These are phyloP conservation scores for Anableps anableps DNA, from an alignment of 2,797 vertebrate species.

Conservation along the genomic window DNA sequence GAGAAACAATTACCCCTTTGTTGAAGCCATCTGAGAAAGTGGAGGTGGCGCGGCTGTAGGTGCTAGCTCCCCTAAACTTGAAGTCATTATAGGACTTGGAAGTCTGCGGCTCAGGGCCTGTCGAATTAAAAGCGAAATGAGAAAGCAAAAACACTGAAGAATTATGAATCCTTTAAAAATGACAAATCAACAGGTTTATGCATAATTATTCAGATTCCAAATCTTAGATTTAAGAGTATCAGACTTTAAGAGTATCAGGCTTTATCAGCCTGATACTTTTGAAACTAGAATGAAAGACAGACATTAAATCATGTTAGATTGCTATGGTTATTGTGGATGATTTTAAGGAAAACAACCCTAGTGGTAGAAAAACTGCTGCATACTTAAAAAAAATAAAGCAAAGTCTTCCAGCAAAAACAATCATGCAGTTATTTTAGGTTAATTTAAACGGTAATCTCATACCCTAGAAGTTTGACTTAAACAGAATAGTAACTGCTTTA, in stretches of 20 bases:
- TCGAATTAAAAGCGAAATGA: constrained; percentile 23
- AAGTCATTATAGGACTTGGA: constrained; percentile 34
- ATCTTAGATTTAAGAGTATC: neutral
- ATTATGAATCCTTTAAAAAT: neutral
- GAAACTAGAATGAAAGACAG: constrained; percentile 4
- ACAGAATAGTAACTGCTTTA: neutral
- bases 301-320: no score
- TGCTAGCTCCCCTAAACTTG: constrained; percentile 64
- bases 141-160: neutral
- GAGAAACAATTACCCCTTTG: constrained; percentile 66
- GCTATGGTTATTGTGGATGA: neutral
- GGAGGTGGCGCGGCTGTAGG: constrained; percentile 35
- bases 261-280: neutral
- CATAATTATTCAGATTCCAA: neutral
- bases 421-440: neutral
- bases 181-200: neutral
- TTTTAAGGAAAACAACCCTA: neutral
- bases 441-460: neutral
- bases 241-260: no score
- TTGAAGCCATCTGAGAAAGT: neutral
- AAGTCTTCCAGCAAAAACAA: neutral
- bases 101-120: constrained; percentile 31
- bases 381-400: neutral
- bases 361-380: neutral
- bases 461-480: neutral